Base-by-base conservation (phyloP, 1,140 invertebrate genomes). In the Ostrea denselamellosa region DNA sequence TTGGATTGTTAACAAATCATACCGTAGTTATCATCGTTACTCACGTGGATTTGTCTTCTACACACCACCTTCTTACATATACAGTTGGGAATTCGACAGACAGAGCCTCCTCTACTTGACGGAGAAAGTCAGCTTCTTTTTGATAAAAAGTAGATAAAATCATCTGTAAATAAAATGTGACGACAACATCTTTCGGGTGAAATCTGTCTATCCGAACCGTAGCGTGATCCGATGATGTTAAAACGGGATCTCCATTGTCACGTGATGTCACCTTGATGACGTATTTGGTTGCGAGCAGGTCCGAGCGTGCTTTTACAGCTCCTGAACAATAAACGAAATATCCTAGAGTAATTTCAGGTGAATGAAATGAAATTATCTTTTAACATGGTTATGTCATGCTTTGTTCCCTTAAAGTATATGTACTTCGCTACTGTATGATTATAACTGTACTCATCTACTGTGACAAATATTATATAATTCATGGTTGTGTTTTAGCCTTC, bases 191-290 rank as follows among this genome's bases (percentile, higher is more conserved):
- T 52, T 90, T 85, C 7, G 91, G 91, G 9, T 87, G 85, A 62
- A 90, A 91, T 12, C 90, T 89, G 65, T 93, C 92, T 0, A 93
- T 88, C 81, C 91, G 77, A 10, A 92, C 53, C 10, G 86, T 90
- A 28, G 90, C 90, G 19, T 85, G 65, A 34, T 82, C 85, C 8
- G 34, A 44, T 10, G 90, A 84, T 3, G 82, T 86, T 0, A 28
- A 53, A 12, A 85, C 25, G 10, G 91, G 89, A 14, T 2, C 56
- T 34, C 90, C 92, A 52, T 88, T 87, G 65, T 91, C 91, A 8
- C 85, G 65, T 19, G 89, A 90, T 51, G 85, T 68, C n/a, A 90
- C 62, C 9, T 87, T 82, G 10, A 91, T 56, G 12, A 86, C 52
- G 85, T 93, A 92, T 19, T 86, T 89, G 22, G 71, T 52, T 22